Evolutionary conservation across 2,797 vertebrate species (phyloP), one percentile per base, ranked within the genome.

Genomic region (Tangara arthus): DNA sequence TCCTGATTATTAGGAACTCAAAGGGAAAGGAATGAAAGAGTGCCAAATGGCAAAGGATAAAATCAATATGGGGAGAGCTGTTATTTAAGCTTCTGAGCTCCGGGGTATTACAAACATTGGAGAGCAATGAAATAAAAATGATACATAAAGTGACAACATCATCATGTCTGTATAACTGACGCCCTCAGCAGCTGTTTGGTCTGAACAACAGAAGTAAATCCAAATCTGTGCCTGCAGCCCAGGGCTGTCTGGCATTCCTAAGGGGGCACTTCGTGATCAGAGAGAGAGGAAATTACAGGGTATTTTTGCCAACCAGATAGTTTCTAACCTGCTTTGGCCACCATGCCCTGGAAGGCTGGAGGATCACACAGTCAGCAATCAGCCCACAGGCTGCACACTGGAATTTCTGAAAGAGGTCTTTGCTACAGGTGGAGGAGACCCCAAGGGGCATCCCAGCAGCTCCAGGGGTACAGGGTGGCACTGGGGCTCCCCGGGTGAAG

Each of bases 41-140:
- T 96, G 85, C 91, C 90, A 94, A 96, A 90, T 91, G 85, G 86
- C 23, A 2, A 96, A 68, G 88, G 93, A 95, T 92, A 87, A 97
- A 93, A 91, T 92, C 94, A 87, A 90, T 73, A 93, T 77, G 82
- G 73, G 65, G 57, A 90, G 84, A 97, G 84, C 83, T 89, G 84
- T 90, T 91, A 96, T 91, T 94, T 83, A 72, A 92, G 93, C 90
- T 60, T 70, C 92, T 88, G 88, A 90, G 50, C 94, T 93, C 96
- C 57, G 11, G 72, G 93, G 92, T 61, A 92, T 85, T 91, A 30
- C 69, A 91, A 89, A 90, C 79, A n/a, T 92, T 69, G 83, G 93
- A 91, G 72, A 95, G 93, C 94, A 95, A 95, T 95, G 95, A 97
- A 95, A 96, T 96, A 93, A 95, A 96, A 95, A 96, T 95, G 93